Conservation (phyloP, 2,113 vertebrate species). For the Pedetes capensis region DNA sequence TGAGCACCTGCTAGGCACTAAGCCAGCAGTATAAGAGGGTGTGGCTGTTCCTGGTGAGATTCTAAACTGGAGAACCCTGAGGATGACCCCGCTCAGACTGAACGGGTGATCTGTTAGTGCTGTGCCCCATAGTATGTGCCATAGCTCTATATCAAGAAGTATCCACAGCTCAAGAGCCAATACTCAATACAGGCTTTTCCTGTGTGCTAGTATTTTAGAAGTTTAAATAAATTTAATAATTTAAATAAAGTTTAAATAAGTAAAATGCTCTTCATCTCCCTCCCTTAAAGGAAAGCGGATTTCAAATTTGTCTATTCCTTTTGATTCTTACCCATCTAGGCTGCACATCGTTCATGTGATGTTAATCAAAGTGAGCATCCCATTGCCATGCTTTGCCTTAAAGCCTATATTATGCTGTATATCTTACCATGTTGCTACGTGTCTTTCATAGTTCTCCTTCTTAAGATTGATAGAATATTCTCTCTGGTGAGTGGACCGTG, state of each 20-base stretch:
- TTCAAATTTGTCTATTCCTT: background rate
- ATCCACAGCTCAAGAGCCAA: background rate
- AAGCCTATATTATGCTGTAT: fast-evolving
- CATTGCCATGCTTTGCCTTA: background rate
- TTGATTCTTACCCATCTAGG: background rate
- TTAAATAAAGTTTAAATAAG: background rate
- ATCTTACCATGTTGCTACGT: background rate
- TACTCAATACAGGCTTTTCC: background rate
- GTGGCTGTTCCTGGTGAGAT: background rate
- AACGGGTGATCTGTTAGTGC: background rate
- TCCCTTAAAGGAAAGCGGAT: background rate
- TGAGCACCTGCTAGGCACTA: background rate
- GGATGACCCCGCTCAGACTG: background rate
- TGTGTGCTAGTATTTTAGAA: background rate
- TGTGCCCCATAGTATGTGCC: background rate
- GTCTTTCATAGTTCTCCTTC: background rate
- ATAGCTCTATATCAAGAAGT: background rate
- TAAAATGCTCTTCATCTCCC: background rate
- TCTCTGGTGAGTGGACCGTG: background rate
- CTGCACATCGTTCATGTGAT: background rate
- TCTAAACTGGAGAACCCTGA: background rate
- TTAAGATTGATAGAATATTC: background rate
- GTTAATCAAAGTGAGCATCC: background rate
- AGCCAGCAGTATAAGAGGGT: background rate
- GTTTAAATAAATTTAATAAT: background rate